Evolutionary conservation across 2,888 invertebrate genomes (phyloP).

Genomic region (Parnassius glacialis): DNA sequence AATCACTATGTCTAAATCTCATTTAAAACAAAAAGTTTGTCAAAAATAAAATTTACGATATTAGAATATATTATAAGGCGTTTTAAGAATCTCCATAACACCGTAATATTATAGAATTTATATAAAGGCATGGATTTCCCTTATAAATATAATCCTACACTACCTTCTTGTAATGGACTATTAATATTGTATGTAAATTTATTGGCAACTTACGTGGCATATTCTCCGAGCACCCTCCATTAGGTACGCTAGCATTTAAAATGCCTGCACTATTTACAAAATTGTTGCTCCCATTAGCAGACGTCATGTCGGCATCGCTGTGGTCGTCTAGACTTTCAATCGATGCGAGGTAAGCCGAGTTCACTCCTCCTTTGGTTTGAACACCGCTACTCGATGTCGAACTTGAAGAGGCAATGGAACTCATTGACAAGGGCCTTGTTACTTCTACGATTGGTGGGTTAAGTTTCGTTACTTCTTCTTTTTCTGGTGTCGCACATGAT

Average conservation of each 20-base stretch:
- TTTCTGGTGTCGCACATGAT: slow-evolving; percentile 54
- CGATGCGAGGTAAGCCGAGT: slow-evolving; percentile 91
- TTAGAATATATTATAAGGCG: no score
- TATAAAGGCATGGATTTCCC: no score
- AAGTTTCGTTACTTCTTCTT: slow-evolving; percentile 71
- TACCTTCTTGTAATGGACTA: background rate
- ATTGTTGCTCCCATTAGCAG: slow-evolving; percentile 69
- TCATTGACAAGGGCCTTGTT: slow-evolving; percentile 86
- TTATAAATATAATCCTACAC: background rate
- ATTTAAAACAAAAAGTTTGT: no score
- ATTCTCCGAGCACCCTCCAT: slow-evolving; percentile 59
- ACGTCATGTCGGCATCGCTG: slow-evolving; percentile 85
- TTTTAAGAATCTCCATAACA: no score
- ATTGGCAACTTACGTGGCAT: slow-evolving; percentile 55
- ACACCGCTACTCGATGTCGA: slow-evolving; percentile 83
- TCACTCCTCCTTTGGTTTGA: slow-evolving; percentile 83
- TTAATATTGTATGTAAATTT: slow-evolving; percentile 20
- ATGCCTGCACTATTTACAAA: slow-evolving; percentile 68
- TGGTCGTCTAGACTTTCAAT: slow-evolving; percentile 93
- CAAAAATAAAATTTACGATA: no score
- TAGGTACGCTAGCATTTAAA: slow-evolving; percentile 54
- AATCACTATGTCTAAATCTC: no score
- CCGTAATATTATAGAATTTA: no score
- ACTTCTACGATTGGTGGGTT: slow-evolving; percentile 79
- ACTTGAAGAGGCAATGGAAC: slow-evolving; percentile 88